A percentile compares a stretch with the other conserved stretches of the same genome.
Conservation (phyloP, 2,888 invertebrate species). For the Junonia oenone region DNA sequence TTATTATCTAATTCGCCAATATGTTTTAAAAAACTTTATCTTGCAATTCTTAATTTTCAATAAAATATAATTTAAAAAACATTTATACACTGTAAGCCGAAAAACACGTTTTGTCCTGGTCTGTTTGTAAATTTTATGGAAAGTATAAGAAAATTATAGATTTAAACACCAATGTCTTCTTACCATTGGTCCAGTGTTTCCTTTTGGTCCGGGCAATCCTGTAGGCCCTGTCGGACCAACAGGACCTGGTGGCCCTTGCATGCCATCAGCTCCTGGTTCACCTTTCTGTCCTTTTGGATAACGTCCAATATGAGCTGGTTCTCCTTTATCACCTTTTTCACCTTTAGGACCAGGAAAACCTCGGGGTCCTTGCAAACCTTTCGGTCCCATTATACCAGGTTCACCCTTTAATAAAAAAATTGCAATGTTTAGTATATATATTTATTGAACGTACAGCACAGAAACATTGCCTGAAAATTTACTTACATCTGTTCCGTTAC, state of each 20-base stretch:
- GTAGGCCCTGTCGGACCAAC: constrained; percentile 82
- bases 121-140: no score
- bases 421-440: not conserved
- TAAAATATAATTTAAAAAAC: not conserved
- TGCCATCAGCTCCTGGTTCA: constrained; percentile 88
- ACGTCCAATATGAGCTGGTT: constrained; percentile 85
- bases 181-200: constrained; percentile 81
- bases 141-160: no score
- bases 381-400: constrained; percentile 84
- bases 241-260: constrained; percentile 81
- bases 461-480: not conserved
- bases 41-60: not conserved
- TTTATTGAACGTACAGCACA: not conserved
- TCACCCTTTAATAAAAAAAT: constrained; percentile 79
- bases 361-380: constrained; percentile 87
- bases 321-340: constrained; percentile 88
- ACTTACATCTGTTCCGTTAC: constrained; percentile 96
- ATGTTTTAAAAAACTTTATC: not conserved
- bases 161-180: no score
- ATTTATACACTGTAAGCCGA: no score
- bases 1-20: not conserved
- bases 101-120: no score
- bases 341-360: constrained; percentile 85
- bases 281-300: constrained; percentile 91
- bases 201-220: constrained; percentile 81